Evolutionary conservation across 2,113 vertebrate genomes (phyloP).

Genomic region (Tricholaema leucomelas): DNA sequence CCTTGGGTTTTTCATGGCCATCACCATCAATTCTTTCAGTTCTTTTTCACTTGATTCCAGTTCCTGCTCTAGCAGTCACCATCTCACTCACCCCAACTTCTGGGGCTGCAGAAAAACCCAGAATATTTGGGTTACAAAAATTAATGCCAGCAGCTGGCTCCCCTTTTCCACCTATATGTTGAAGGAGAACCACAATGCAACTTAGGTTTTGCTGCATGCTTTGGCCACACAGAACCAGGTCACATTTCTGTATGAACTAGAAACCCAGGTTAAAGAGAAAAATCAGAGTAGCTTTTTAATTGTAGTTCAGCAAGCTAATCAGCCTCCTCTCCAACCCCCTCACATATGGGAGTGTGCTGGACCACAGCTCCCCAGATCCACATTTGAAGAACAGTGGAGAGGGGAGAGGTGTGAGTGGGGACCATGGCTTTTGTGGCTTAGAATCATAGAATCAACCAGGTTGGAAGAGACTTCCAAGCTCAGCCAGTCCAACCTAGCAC

Average conservation of each 20-base stretch:
- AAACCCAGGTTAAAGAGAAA: neutral
- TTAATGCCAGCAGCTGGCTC: neutral
- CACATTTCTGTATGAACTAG: neutral
- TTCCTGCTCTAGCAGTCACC: accelerated
- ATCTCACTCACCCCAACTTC: neutral
- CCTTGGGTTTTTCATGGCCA: neutral
- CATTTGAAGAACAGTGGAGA: neutral
- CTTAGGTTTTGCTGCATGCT: neutral
- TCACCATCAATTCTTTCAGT: neutral
- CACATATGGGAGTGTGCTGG: accelerated
- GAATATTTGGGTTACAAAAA: neutral
- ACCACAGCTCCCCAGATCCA: neutral
- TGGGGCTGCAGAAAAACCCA: neutral
- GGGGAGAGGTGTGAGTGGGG: neutral
- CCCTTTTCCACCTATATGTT: neutral
- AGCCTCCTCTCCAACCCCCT: neutral
- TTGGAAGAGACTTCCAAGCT: too few relatives aligned
- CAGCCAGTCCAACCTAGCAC: too few relatives aligned
- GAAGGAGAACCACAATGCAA: neutral
- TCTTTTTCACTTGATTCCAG: neutral
- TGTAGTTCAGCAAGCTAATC: neutral
- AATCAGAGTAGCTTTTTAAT: neutral
- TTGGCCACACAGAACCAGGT: neutral
- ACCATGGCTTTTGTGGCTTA: neutral
- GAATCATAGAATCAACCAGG: too few relatives aligned